Evolutionary conservation across 2,113 vertebrate species (phyloP).

Genomic region (Paedocypris sp.): DNA sequence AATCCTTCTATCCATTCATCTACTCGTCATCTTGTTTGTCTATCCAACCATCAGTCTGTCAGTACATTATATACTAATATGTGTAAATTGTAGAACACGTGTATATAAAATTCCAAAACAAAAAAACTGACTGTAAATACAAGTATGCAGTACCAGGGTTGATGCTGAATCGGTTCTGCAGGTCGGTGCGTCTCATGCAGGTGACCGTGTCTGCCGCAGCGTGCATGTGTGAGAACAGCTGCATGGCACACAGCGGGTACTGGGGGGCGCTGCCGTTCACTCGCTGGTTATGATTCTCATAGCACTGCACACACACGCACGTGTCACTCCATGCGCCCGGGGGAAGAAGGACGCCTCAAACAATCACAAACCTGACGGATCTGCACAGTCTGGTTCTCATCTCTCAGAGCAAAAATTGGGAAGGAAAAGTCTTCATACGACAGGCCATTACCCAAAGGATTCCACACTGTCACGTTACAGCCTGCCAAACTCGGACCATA

Average conservation of each 20-base stretch:
- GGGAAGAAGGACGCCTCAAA: too few species aligned
- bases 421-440: constrained; percentile 84
- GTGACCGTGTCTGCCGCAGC: constrained; percentile 78
- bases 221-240: constrained; percentile 87
- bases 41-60: too few species aligned
- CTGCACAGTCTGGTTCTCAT: constrained; percentile 72
- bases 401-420: constrained; percentile 82
- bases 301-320: constrained; percentile 62
- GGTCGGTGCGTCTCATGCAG: constrained; percentile 82
- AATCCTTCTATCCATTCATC: too few species aligned
- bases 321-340: too few species aligned
- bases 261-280: constrained; percentile 52
- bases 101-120: too few species aligned
- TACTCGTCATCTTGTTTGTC: too few species aligned
- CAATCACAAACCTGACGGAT: constrained; percentile 75
- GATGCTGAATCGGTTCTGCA: constrained; percentile 76
- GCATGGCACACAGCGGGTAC: constrained; percentile 87
- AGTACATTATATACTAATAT: too few species aligned
- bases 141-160: constrained; percentile 64
- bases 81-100: too few species aligned
- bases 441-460: constrained; percentile 67
- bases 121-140: neutral
- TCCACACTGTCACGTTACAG: constrained; percentile 71
- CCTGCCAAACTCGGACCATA: constrained; percentile 68
- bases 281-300: constrained; percentile 64